phyloP scores from a whole-genome alignment of 2,113 vertebrate species.

The Thomomys bottae region DNA sequence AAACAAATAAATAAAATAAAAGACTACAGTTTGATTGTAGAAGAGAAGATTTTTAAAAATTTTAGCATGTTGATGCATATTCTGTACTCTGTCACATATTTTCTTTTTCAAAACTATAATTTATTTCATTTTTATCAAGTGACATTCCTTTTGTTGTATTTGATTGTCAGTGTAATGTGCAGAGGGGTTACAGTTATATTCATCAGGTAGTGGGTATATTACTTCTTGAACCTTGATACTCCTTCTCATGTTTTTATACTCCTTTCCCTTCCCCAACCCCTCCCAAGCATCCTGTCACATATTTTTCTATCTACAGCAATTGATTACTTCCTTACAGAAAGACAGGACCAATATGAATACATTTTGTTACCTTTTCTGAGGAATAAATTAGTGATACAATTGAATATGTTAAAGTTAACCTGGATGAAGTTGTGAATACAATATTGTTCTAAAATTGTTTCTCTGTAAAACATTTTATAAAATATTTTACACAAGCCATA shows the following conservation, averaged over 20 bases:
- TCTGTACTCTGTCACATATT: neutral
- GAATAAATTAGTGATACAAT: slow-evolving; percentile 41
- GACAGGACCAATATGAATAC: neutral
- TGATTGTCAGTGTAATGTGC: too few species aligned
- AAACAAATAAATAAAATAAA: too few species aligned
- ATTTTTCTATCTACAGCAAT: slow-evolving; percentile 28
- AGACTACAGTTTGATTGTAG: neutral
- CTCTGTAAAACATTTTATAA: slow-evolving; percentile 27
- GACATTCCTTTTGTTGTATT: too few species aligned
- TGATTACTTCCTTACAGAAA: slow-evolving; percentile 50
- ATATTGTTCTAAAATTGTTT: slow-evolving; percentile 49
- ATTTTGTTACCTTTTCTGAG: neutral
- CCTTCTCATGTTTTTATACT: too few species aligned
- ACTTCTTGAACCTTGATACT: too few species aligned
- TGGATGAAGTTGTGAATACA: slow-evolving; percentile 36
- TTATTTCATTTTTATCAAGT: too few species aligned
- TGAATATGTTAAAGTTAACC: slow-evolving; percentile 23
- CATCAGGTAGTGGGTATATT: too few species aligned
- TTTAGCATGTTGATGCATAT: neutral
- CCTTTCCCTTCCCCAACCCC: too few species aligned
- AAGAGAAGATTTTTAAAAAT: neutral
- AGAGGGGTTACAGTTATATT: too few species aligned
- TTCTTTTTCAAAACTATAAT: too few species aligned
- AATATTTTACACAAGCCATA: slow-evolving; percentile 11
- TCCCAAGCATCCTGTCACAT: too few species aligned